phyloP scores from a whole-genome alignment of 2,797 vertebrate species.

The Tauraco hartlaubi region DNA sequence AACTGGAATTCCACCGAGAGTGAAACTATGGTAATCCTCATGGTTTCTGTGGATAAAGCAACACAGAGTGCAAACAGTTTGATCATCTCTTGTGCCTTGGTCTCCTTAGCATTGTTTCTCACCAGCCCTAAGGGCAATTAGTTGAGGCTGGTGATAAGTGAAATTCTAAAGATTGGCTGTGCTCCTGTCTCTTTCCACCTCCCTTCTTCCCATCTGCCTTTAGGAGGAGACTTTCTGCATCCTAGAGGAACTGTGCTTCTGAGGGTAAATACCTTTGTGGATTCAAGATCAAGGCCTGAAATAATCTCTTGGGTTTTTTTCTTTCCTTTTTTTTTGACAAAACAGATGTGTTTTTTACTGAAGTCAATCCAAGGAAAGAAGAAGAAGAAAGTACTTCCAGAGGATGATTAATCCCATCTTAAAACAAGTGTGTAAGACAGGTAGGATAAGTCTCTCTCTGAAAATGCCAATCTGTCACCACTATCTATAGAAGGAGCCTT shows the following conservation, averaged over 20 bases:
- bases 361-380: background rate
- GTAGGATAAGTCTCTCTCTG: constrained; percentile 63
- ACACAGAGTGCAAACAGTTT: background rate
- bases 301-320: background rate
- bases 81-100: background rate
- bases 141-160: background rate
- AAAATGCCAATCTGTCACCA: constrained; percentile 73
- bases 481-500: constrained; percentile 71
- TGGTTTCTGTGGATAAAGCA: background rate
- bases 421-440: constrained; percentile 73
- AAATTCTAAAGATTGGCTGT: background rate
- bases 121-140: background rate
- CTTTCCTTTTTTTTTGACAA: background rate
- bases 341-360: background rate
- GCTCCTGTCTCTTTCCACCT: background rate
- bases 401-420: constrained; percentile 54
- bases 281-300: background rate
- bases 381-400: constrained; percentile 37
- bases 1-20: background rate
- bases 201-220: background rate
- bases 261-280: background rate
- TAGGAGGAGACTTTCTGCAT: background rate
- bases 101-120: background rate
- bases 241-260: background rate
- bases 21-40: background rate